Evolutionary conservation across 2,888 invertebrate species (phyloP), one percentile per base, ranked within the genome.

Genomic region (Volucella bombylans): DNA sequence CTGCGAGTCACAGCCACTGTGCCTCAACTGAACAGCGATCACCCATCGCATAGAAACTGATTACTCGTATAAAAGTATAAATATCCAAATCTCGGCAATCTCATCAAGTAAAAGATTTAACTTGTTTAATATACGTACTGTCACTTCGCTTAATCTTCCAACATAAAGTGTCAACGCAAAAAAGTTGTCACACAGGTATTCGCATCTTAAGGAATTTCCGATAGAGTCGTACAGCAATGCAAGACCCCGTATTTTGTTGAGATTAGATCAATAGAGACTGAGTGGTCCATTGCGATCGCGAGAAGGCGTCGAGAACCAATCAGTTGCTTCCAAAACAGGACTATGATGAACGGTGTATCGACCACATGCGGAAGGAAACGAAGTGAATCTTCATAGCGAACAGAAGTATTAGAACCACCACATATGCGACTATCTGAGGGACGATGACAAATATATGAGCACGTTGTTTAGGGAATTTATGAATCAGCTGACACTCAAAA

Each of bases 1-100:
- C 55, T 86, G 1, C 10, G 73, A 82, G 59, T 6, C 50, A 2
- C 69, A 79, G 65, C 71, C 80, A 39, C 64, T 87, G 3, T 86
- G 86, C 57, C 43, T 86, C 9, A 86, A 68, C 12, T 87, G 86
- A 85, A 87, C 85, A 8, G 67, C 18, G 9, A 79, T 80, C 43
- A 59, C 81, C 18, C 59, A 76, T 39, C 68, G 82, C n/a, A n/a
- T 41, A 8, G 65, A 65, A 23, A 41, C 1, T 12, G 23, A 6
- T 0, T 41, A n/a, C n/a, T n/a, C n/a, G n/a, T n/a, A 41, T 9
- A 52, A 6, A 15, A 41, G 8, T 4, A 1, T 45, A n/a, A 45
- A 45, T 8, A 4, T 67, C 6, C 1, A 45, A 54, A 23, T 67
- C 0, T 54, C 54, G 6, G 8, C 54, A n/a, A 23, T 23, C 14